A percentile compares a stretch with the other conserved stretches of the same genome.
Conservation (phyloP, 2,888 invertebrate species). For the Cantharis nigra region DNA sequence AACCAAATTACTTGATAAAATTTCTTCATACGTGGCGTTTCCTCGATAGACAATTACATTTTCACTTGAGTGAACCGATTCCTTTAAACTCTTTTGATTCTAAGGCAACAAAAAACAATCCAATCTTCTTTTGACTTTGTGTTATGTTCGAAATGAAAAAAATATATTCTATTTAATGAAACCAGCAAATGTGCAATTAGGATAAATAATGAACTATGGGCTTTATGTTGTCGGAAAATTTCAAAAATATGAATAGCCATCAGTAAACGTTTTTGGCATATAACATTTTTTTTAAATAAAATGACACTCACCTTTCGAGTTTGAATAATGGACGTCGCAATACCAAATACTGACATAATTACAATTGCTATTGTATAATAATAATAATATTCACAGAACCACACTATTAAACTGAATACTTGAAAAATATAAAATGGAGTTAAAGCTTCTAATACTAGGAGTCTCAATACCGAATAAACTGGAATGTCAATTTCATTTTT, state of each 20-base stretch:
- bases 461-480: conserved; percentile 70
- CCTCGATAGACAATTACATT: conserved; percentile 68
- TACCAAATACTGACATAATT: conserved; percentile 81
- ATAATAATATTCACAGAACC: conserved; percentile 86
- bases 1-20: conserved; percentile 76
- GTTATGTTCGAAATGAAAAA: not conserved
- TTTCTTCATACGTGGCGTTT: conserved; percentile 56
- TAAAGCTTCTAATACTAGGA: conserved; percentile 81
- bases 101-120: conserved; percentile 48
- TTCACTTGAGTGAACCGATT: conserved; percentile 79
- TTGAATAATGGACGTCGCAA: conserved; percentile 81
- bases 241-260: not conserved
- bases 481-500: conserved; percentile 83
- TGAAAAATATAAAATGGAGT: conserved; percentile 97
- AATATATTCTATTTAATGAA: not conserved
- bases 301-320: conserved; percentile 70
- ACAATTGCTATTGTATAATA: conserved; percentile 88
- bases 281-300: not conserved
- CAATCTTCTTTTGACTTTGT: not conserved
- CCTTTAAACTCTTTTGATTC: conserved; percentile 88
- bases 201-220: not conserved
- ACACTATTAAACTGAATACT: conserved; percentile 85
- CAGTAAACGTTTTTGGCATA: too few relatives aligned
- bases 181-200: not conserved
- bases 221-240: not conserved